Evolutionary conservation across 2,113 vertebrate genomes (phyloP), one percentile per base, ranked within the genome.

Genomic region (Glareola pratincola): DNA sequence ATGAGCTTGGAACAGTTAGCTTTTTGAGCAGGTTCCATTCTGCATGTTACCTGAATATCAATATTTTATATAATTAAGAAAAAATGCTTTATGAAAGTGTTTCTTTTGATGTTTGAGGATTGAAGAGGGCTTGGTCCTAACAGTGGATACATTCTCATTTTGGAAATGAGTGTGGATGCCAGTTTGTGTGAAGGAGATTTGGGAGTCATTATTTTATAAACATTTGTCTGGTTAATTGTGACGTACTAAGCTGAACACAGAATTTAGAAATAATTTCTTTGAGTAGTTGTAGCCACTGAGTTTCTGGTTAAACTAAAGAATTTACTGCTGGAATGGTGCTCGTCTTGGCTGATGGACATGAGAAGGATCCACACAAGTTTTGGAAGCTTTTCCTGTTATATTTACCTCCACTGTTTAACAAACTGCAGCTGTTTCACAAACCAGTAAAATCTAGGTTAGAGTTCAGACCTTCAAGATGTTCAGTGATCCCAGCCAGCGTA

Each of bases 281-380:
- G n/a, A 43, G 30, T 63, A 24, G 26, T 59, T 84, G 8, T 5
- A 32, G 8, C 64, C n/a, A 26, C 47, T 12, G 66, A 47, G 34
- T 15, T 71, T 84, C 45, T 83, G 39, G n/a, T 39, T 88, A 60
- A 85, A 39, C 17, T 48, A 14, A 64, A 48, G 32, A 75, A 22
- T n/a, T 60, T 60, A 24, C 16, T 60, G 32, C 37, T 69, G n/a
- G 41, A 37, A 68, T 23, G 14, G 12, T 18, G 14, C 3, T 77
- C 14, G 11, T 64, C n/a, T 84, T 0, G 0, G 3, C 12, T 71
- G 27, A 63, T 50, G 69, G 47, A n/a, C 14, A 3, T 0, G 1
- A 30, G 51, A 39, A 22, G 51, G 19, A 56, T 27, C 39, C 41
- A 30, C 12, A 13, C 5, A 9, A 30, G 12, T 67, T 76, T 43